Conservation (phyloP, 2,113 vertebrate species). For the Petromus typicus region DNA sequence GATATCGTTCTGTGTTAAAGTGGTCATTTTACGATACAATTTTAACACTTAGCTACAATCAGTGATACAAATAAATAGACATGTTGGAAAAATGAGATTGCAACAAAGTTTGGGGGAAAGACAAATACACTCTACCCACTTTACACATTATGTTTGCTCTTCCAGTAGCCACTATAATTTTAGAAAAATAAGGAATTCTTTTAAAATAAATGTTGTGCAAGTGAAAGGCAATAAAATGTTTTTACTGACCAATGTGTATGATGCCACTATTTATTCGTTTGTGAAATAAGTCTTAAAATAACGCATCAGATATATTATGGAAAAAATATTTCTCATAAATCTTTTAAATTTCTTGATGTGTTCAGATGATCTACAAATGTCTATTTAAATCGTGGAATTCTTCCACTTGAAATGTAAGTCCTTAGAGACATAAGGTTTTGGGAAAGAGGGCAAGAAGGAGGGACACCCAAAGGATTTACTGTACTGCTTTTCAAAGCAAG, state of each 20-base stretch:
- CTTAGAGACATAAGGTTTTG: conserved; percentile 44
- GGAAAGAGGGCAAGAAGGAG: conserved; percentile 45
- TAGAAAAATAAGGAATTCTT: neutral
- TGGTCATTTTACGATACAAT: neutral
- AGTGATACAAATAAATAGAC: neutral
- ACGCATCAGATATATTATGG: neutral
- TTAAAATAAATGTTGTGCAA: conserved; percentile 24
- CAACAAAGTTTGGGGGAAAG: neutral
- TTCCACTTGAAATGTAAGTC: conserved; percentile 32
- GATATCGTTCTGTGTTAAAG: neutral
- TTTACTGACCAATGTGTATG: neutral
- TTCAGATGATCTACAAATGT: conserved; percentile 41
- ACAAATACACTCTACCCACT: neutral
- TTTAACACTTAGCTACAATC: neutral
- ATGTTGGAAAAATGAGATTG: neutral
- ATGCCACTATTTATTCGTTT: conserved; percentile 18
- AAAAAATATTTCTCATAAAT: conserved; percentile 40
- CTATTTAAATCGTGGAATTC: conserved; percentile 12
- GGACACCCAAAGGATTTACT: conserved; percentile 64
- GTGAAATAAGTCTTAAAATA: neutral
- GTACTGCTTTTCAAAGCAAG: conserved; percentile 65
- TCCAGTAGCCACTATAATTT: neutral
- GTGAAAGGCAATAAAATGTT: conserved; percentile 1
- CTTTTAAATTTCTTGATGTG: conserved; percentile 67
- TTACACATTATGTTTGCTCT: neutral